Evolutionary conservation across 2,888 invertebrate species (phyloP), one percentile per base, ranked within the genome.

Genomic region (Orchesellides sinensis): DNA sequence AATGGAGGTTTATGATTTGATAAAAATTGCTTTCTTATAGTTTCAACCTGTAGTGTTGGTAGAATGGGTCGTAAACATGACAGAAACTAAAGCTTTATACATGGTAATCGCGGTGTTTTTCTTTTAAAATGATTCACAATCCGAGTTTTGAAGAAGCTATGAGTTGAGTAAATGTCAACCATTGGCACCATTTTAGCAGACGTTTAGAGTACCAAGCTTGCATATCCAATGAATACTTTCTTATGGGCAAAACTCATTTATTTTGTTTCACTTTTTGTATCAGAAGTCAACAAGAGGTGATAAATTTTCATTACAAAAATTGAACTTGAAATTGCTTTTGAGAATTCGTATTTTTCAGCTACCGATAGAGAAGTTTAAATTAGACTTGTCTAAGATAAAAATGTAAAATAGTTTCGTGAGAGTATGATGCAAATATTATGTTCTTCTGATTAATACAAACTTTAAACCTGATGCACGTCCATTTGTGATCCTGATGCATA

Each of bases 261-360:
- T 45, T 14, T 66, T 23, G 14, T 32, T 47, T 61, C 23, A 21
- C 8, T 10, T 27, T 8, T 40, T 23, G 70, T 27, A 25, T 27
- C 29, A 72, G 23, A 27, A 74, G 74, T 54, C 63, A 82, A 32
- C 25, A 8, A 32, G 25, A 17, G 56, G 82, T 82, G 82, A 82
- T 82, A 82, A 82, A 82, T 82, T 82, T 75, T 82, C 82, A 75
- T 82, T 82, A 70, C 54, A 75, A 70, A 82, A 70, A 82, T 82
- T 82, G 70, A 82, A 82, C 82, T 82, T 75, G 29, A 82, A 75
- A 82, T 82, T 75, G 49, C 70, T 54, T 75, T 82, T 59, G 40
- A 65, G 32, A 61, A 70, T 54, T 52, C 47, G 2, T 17, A 59
- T 17, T 29, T 29, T 59, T 29, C 17, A 10, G 17, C 32, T 29